These are phyloP conservation scores for Prorops nasuta DNA, from an alignment of 1,140 invertebrate genomes.

Conservation along the genomic window DNA sequence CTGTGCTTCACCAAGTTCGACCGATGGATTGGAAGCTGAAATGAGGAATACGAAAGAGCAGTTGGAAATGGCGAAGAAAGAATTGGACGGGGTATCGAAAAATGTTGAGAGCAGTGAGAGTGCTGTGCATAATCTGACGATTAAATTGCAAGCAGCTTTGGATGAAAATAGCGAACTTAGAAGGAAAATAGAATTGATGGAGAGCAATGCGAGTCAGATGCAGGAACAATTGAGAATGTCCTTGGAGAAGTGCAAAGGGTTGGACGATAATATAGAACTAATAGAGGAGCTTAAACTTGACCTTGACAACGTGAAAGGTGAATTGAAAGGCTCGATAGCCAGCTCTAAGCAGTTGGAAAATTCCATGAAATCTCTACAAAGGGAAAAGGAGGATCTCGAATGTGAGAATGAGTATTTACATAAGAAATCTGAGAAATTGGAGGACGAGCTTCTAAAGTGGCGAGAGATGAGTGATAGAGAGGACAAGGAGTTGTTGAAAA, in stretches of 20 bases:
- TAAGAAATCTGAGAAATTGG: slow-evolving; percentile 34
- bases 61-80: slow-evolving; percentile 31
- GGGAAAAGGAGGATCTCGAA: slow-evolving; percentile 32
- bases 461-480: slow-evolving; percentile 18
- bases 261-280: slow-evolving; percentile 37
- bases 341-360: slow-evolving; percentile 33
- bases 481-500: slow-evolving; percentile 25
- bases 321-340: slow-evolving; percentile 24
- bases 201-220: slow-evolving; percentile 25
- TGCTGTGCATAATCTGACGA: slow-evolving; percentile 23
- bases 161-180: slow-evolving; percentile 41
- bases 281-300: slow-evolving; percentile 40
- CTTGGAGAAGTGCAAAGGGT: slow-evolving; percentile 32
- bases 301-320: slow-evolving; percentile 28
- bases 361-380: slow-evolving; percentile 21
- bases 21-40: slow-evolving; percentile 27
- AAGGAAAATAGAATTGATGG: slow-evolving; percentile 30
- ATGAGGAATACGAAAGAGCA: slow-evolving; percentile 32
- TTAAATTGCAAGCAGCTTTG: slow-evolving; percentile 25
- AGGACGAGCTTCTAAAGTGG: slow-evolving; percentile 28
- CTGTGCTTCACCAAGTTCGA: neutral
- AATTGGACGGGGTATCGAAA: slow-evolving; percentile 18
- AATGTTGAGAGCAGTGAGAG: slow-evolving; percentile 32
- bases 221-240: slow-evolving; percentile 34
- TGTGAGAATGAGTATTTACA: slow-evolving; percentile 40